Evolutionary conservation across 2,888 invertebrate genomes (phyloP), one percentile per base, ranked within the genome.

Genomic region (Globia sparganii): DNA sequence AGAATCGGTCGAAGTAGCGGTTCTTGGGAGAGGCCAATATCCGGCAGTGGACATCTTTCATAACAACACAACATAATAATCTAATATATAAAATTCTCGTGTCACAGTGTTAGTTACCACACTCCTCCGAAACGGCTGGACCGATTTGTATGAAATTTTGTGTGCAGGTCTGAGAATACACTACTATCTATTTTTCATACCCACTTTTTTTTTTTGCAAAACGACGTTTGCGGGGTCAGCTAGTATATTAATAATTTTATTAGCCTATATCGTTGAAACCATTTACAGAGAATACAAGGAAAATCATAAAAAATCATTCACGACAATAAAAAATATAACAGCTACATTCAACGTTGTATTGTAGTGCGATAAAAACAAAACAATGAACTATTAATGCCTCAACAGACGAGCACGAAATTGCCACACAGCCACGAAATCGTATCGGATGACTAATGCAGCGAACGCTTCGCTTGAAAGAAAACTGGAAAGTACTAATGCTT

Each of bases 371-470:
- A 61, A 31, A 11, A 58, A 72, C 61, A 34, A 71, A 77, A 86
- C 86, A 78, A 81, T 79, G 70, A 68, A 58, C 69, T 69, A 68
- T 81, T 78, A 79, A 75, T 75, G 37, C 68, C 53, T 18, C 72
- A 80, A 75, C 61, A 77, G 62, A 81, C 40, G 58, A 9, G 13
- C 31, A 34, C 21, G 34, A 69, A 71, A 58, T 28, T 4, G 28
- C 18, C 18, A 8, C 28, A 4, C 28, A 25, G 49, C 70, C 28
- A 62, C 34, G 43, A 61, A 34, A 43, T 34, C 13, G 6, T 31
- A 70, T 31, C n/a, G 0, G 18, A 31, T 43, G n/a, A 34, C 18
- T 37, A 21, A 31, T 56, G 9, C 8, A 34, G 21, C 4, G 31
- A 18, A 70, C 13, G 2, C 2, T 40, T 25, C 2, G 11, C 40